phyloP scores from a whole-genome alignment of 2,113 vertebrate genomes.

The Pycnonotus jocosus region DNA sequence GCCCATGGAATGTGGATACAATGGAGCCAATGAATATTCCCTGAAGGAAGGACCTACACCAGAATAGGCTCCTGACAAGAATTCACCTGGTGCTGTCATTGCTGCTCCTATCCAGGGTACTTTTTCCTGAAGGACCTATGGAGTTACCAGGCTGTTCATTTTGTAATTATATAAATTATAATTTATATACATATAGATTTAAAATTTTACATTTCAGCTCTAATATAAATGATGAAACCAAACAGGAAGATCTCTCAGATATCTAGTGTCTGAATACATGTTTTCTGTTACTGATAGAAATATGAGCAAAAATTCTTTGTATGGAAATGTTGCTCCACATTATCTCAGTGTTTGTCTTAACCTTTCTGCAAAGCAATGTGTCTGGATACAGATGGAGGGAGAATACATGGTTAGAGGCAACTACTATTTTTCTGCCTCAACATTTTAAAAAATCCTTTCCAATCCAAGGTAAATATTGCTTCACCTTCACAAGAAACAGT shows the following conservation, averaged over 20 bases:
- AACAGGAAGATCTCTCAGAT: not conserved
- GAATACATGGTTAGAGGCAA: not conserved
- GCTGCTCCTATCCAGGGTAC: not conserved
- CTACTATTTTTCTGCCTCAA: not conserved
- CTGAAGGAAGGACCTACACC: not conserved
- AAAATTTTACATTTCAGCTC: not conserved
- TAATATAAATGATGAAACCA: not conserved
- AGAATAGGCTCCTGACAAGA: not conserved
- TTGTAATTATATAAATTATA: not conserved
- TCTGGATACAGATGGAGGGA: not conserved
- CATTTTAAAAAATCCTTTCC: not conserved
- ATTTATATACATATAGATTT: not conserved
- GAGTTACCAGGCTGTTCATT: not conserved
- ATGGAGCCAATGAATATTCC: not conserved
- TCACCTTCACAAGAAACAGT: not conserved
- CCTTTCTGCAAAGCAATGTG: not conserved
- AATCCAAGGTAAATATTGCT: not conserved
- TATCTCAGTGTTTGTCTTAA: not conserved
- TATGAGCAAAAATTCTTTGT: not conserved
- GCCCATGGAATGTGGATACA: no score
- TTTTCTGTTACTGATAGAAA: not conserved
- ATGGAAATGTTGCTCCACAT: not conserved
- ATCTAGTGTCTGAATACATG: not conserved
- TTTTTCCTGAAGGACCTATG: not conserved
- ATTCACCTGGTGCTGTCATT: not conserved